These are phyloP conservation scores for Andricus curvator DNA, from an alignment of 2,888 invertebrate genomes.

Conservation along the genomic window DNA sequence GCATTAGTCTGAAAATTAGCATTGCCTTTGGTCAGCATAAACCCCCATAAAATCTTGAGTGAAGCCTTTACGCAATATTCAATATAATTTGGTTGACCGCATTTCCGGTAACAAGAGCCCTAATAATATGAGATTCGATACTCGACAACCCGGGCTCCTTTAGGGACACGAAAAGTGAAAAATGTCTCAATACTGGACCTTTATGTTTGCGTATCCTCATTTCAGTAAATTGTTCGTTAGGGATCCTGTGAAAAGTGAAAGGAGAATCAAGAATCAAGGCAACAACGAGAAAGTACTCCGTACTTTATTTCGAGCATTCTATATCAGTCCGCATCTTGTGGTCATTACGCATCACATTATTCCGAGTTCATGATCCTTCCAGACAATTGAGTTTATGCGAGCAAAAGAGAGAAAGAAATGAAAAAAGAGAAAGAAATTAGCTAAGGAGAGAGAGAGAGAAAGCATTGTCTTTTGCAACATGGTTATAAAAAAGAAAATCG, in stretches of 20 bases:
- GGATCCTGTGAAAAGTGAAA: slow-evolving; percentile 67
- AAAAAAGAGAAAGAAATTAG: neutral
- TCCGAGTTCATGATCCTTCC: slow-evolving; percentile 10
- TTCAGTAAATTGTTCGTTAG: slow-evolving; percentile 51
- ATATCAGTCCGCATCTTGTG: slow-evolving; percentile 24
- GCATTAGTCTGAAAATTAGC: neutral
- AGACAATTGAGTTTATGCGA: neutral
- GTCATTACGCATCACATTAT: slow-evolving; percentile 15
- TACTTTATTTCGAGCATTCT: slow-evolving; percentile 42
- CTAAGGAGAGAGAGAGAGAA: neutral
- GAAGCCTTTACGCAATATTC: slow-evolving; percentile 35
- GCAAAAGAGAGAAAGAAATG: neutral
- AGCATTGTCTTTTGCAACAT: neutral
- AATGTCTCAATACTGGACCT: slow-evolving; percentile 5
- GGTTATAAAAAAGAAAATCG: neutral
- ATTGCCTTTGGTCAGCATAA: neutral
- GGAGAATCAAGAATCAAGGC: slow-evolving; percentile 68
- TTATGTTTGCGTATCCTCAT: slow-evolving; percentile 52
- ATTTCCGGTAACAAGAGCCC: neutral
- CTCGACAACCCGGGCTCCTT: neutral
- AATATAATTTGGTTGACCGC: slow-evolving; percentile 35
- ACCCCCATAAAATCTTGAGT: neutral
- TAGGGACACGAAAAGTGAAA: neutral
- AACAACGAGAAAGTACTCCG: slow-evolving; percentile 65
- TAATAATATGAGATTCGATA: neutral